Percentiles rank a stretch among this genome's conserved stretches.
Evolutionary conservation across 35 echinoderm and acorn worm genomes (phyloP).

Genomic region (Acanthaster planci): DNA sequence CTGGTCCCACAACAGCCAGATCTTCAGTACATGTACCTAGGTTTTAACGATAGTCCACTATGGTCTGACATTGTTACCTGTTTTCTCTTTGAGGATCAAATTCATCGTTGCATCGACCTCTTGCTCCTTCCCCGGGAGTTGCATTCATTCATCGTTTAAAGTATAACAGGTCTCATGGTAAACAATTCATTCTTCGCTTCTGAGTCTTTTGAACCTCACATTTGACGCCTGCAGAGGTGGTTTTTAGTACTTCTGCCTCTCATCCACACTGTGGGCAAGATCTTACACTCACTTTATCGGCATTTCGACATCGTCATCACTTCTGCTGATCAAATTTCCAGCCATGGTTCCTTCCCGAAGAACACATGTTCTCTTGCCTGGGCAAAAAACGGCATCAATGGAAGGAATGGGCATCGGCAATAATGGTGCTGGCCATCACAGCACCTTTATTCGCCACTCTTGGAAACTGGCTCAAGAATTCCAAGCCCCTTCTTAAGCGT

Average conservation of each 20-base stretch:
- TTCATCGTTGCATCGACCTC: too few species aligned
- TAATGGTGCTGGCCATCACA: neutral
- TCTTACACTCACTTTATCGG: neutral
- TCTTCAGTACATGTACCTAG: neutral
- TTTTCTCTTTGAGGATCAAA: neutral
- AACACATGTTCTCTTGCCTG: neutral
- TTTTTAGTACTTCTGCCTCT: neutral
- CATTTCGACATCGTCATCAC: neutral
- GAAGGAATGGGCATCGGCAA: neutral
- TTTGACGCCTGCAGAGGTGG: too few species aligned
- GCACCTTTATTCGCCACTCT: neutral
- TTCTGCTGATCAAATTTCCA: neutral
- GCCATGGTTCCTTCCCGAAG: neutral
- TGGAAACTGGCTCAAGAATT: neutral
- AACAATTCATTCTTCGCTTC: neutral
- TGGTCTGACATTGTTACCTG: neutral
- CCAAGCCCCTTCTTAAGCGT: neutral
- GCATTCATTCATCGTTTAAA: neutral
- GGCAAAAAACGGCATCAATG: neutral
- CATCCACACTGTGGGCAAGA: constrained; percentile 29
- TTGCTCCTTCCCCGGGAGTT: neutral
- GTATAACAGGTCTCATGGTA: neutral
- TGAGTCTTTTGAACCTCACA: neutral
- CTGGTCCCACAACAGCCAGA: constrained; percentile 6
- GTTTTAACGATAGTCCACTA: neutral